Evolutionary conservation across 1,140 invertebrate genomes (phyloP).

Genomic region (Harpegnathos saltator): DNA sequence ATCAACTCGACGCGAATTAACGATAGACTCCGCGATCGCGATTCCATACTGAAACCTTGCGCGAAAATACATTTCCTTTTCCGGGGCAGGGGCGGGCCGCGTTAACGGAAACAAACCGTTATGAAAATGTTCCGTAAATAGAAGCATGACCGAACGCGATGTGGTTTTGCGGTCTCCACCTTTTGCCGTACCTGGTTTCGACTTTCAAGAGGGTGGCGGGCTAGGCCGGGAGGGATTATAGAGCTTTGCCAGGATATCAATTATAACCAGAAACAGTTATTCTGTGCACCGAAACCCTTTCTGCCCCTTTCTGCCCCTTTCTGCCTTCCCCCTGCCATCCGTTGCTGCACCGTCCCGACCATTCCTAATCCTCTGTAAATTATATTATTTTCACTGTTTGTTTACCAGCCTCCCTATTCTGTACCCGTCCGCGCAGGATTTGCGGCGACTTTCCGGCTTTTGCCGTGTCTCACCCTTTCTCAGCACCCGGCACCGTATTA

Average conservation of each 20-base stretch:
- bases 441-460: slow-evolving; percentile 85
- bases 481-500: slow-evolving; percentile 68
- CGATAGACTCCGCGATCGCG: slow-evolving; percentile 21
- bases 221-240: slow-evolving; percentile 82
- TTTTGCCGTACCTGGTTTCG: slow-evolving; percentile 81
- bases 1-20: too few relatives aligned
- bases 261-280: slow-evolving; percentile 85
- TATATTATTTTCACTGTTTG: slow-evolving; percentile 86
- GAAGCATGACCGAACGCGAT: slow-evolving; percentile 74
- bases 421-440: slow-evolving; percentile 82
- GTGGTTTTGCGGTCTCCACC: slow-evolving; percentile 81
- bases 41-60: slow-evolving; percentile 40
- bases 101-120: slow-evolving; percentile 74
- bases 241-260: slow-evolving; percentile 86
- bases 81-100: slow-evolving; percentile 50
- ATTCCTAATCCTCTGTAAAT: slow-evolving; percentile 85
- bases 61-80: slow-evolving; percentile 65
- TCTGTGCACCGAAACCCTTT: slow-evolving; percentile 77
- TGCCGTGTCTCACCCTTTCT: slow-evolving; percentile 77
- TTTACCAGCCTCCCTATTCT: slow-evolving; percentile 84
- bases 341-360: slow-evolving; percentile 71
- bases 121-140: slow-evolving; percentile 77
- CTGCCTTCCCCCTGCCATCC: slow-evolving; percentile 68
- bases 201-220: slow-evolving; percentile 83
- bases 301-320: slow-evolving; percentile 71